Base-by-base conservation (phyloP, 2,888 invertebrate genomes). In the Eupeodes luniger region DNA sequence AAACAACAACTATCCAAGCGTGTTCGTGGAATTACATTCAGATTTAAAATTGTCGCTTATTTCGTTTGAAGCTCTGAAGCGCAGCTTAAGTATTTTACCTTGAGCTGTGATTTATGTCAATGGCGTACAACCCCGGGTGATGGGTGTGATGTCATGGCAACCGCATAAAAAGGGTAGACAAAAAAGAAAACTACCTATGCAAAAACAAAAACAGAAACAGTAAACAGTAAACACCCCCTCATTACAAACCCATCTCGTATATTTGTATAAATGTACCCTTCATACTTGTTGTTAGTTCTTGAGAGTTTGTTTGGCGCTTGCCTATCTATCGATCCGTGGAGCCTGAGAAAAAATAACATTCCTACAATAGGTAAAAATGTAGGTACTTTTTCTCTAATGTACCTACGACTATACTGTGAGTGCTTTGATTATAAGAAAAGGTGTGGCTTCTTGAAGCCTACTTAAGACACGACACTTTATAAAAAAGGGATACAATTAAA, bases 51-150 rank as follows among this genome's bases (percentile, higher is more conserved):
- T 83, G 87, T 80, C 87, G 84, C 84, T 84, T 77, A 87, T 76
- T 27, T 72, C 80, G 66, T 70, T 66, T 80, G 82, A 86, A 75
- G 64, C 59, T 76, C 53, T 83, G 76, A 86, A 86, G 76, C 67
- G 76, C 61, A 72, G 55, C 76, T 84, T 87, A 80, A 77, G 84
- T 34, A 70, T 55, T 80, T 76, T 62, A 87, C 87, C 87, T 83
- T 87, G 87, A 80, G 84, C 59, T 62, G 76, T 80, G 87, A 87
- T 84, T 87, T 84, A 84, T 87, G 80, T 84, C 87, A 87, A 84
- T 80, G 84, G 76, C 87, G 83, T 55, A 40, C 55, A 76, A 70
- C 36, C 61, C 19, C 51, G 57, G 53, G 47, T 72, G 79, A 83
- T 53, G 36, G 55, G 40, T 70, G 66, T 12, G 55, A 55, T 83